Base-by-base conservation (phyloP, 2,797 vertebrate genomes). In the Iguana delicatissima region DNA sequence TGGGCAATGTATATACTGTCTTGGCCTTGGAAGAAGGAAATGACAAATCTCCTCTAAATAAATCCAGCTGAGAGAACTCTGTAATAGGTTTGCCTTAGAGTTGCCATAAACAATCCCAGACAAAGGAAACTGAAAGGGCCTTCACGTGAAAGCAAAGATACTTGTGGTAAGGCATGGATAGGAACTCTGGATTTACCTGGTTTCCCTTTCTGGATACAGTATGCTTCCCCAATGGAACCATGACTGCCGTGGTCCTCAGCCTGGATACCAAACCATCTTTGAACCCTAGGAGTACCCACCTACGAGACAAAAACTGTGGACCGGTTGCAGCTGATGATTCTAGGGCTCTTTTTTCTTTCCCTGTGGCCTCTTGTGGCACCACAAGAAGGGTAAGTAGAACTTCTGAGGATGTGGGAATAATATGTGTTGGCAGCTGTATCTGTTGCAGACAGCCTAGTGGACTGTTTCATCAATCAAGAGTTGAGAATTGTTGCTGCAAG, bases 211-310 rank as follows among this genome's bases (percentile, higher is more conserved):
- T 67, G 32, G 20, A 10, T 32, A 16, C 20, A 98, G 98, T 96
- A 80, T 98, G 98, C 93, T 96, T 98, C 0, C 91, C 96, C 80
- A 95, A 96, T 46, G 98, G 98, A 6, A 92, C 62, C 74, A 94
- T 98, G 95, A 97, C 96, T 0, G 96, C 96, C 7, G 93, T 97
- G 32, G 94, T 94, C 0, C 90, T 98, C 84, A 29, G 97, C 59
- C 91, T 96, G 42, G 57, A 69, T 42, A 92, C 90, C 0, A 67
- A 93, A 20, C 91, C 94, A 2, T 62, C 2, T 32, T 95, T 92
- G 1, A 87, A 89, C 52, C 94, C 96, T 29, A 69, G 82, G 7
- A 91, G 57, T 85, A 89, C 91, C 13, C 94, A 95, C 77, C 94
- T 98, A 0, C 5, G 88, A 1, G 95, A 97, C 50, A 38, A 32